A percentile compares a stretch with the other conserved stretches of the same genome.
Evolutionary conservation across 2,888 invertebrate genomes (phyloP).

Genomic region (Campoletis raptor): DNA sequence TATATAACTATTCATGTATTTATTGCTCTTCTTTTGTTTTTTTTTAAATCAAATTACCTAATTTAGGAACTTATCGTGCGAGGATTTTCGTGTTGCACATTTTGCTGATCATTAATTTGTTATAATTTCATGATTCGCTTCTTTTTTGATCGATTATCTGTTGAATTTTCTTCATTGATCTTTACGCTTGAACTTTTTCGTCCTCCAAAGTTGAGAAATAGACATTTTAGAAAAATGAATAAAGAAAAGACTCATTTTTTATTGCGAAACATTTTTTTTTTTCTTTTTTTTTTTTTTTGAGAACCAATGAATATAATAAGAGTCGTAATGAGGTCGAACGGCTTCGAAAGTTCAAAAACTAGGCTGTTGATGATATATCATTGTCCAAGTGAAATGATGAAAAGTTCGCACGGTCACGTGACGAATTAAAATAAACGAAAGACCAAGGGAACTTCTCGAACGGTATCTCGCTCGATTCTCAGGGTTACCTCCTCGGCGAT

Average conservation of each 20-base stretch:
- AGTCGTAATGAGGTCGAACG: not conserved
- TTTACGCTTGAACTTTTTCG: not conserved
- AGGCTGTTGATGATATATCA: not conserved
- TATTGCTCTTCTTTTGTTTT: not conserved
- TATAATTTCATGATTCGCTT: not conserved
- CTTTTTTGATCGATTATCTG: not conserved
- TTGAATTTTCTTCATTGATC: not conserved
- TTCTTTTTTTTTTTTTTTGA: not conserved
- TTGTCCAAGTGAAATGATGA: conserved; percentile 12
- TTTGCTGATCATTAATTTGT: not conserved
- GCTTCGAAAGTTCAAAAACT: conserved; percentile 5
- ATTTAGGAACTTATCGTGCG: not conserved
- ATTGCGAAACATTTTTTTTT: too few species aligned
- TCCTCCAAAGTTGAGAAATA: too few species aligned
- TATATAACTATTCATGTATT: not conserved
- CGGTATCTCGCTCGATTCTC: conserved; percentile 36
- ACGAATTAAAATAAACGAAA: conserved; percentile 56
- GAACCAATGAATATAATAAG: not conserved
- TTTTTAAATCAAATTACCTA: not conserved
- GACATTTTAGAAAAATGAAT: too few species aligned
- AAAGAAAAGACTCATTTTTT: too few species aligned
- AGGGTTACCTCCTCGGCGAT: conserved; percentile 49
- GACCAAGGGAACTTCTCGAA: conserved; percentile 58
- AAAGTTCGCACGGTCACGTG: conserved; percentile 53
- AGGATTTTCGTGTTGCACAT: not conserved